Conservation (phyloP, 1,140 invertebrate species). For the Sinonovacula constricta region DNA sequence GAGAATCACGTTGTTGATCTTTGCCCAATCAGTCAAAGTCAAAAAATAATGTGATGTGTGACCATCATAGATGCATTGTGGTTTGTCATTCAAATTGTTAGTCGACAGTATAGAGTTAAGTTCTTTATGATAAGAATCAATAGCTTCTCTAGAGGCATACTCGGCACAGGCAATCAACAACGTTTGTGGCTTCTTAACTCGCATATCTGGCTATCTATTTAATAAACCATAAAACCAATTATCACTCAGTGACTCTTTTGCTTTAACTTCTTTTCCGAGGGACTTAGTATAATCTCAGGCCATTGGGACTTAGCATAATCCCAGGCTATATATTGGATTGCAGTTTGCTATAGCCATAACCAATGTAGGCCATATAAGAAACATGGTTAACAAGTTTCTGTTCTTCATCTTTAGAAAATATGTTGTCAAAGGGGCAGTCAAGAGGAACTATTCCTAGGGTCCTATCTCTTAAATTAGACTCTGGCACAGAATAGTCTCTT, state of each 20-base stretch:
- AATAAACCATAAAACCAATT: constrained; percentile 4
- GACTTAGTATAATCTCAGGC: constrained; percentile 4
- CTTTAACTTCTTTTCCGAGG: neutral
- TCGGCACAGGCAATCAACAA: neutral
- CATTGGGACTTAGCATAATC: too few species aligned
- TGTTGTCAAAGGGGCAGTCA: too few species aligned
- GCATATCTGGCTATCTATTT: neutral
- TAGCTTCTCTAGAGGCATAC: neutral
- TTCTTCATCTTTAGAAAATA: too few species aligned
- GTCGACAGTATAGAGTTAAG: neutral
- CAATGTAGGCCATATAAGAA: neutral
- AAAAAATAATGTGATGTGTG: constrained; percentile 70
- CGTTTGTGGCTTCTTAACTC: neutral
- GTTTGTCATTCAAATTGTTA: constrained; percentile 4
- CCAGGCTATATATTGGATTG: neutral
- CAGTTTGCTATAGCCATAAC: constrained; percentile 5
- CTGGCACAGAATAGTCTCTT: too few species aligned
- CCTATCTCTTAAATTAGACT: too few species aligned
- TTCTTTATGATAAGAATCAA: neutral
- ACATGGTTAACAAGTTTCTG: neutral
- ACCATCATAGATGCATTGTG: constrained; percentile 72
- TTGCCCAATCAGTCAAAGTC: constrained; percentile 47
- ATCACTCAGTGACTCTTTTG: neutral
- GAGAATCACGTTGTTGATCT: constrained; percentile 50
- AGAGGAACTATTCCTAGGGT: too few species aligned